Base-by-base conservation (phyloP, 2,888 invertebrate species). In the Drosophila heteroneura region DNA sequence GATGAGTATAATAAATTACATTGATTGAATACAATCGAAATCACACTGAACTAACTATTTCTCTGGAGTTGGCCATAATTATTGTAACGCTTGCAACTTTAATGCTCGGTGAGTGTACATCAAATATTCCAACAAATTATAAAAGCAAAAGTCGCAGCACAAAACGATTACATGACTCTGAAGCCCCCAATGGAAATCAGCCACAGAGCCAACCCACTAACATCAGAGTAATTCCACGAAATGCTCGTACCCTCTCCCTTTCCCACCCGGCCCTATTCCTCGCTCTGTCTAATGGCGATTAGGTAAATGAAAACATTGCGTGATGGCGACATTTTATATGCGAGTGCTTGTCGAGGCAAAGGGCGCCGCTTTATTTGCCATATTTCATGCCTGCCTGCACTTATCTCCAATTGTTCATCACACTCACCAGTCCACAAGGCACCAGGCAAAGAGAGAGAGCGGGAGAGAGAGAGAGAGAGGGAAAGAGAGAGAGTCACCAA, bases 221-320 rank as follows among this genome's bases (percentile, higher is more conserved):
- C 60, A 33, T 37, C 56, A 39, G 35, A 51, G 61, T 73, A 81
- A 76, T 76, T 63, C 69, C 79, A 66, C 63, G 68, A 74, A 87
- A 69, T 73, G 72, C 62, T 56, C 75, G 58, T 70, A 2, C 16
- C 56, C 60, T 57, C 56, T 12, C 12, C 37, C 30, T 14, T 1
- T 1, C 53, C 41, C 64, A 7, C 7, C 2, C 4, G 1, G 1
- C 57, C 57, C 10, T 19, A 1, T 7, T 2, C 56, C 14, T 19
- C 2, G 19, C n/a, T 9, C 59, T 66, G 70, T 73, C 84, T 84
- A 89, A 85, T 89, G 85, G 81, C 85, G 83, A 90, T 86, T 86
- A 86, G 90, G 90, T 78, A 87, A 87, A 90, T 87, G 86, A 88
- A 90, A 90, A 90, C 90, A 87, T 87, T 88, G 86, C 86, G 86